Conservation (phyloP, 2,797 vertebrate genomes). For the Brotogeris chrysoptera region DNA sequence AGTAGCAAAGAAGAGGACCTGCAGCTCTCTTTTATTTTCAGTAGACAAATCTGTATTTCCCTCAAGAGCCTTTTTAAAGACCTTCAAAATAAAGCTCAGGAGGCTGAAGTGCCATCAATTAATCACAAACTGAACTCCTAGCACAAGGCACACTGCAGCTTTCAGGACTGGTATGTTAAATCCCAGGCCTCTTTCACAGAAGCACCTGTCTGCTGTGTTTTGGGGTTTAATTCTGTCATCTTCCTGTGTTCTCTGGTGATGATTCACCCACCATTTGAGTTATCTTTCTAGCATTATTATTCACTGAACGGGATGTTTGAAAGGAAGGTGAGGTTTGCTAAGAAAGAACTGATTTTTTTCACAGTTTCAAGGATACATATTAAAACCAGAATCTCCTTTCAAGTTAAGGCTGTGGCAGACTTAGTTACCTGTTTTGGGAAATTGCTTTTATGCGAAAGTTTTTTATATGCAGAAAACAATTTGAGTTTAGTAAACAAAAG, state of each 20-base stretch:
- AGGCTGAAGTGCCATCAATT: constrained; percentile 18
- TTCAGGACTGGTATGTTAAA: neutral
- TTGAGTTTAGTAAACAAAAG: neutral
- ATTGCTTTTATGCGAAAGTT: neutral
- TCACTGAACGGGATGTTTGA: neutral
- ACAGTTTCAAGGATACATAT: neutral
- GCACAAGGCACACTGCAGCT: fast-evolving
- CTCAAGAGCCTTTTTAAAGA: constrained; percentile 28
- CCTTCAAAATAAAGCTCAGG: neutral
- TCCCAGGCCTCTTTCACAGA: neutral
- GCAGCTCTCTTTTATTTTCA: constrained; percentile 4
- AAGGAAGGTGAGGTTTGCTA: neutral
- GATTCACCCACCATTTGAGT: neutral
- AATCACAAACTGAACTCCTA: neutral
- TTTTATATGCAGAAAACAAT: neutral
- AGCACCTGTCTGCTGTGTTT: neutral
- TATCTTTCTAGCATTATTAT: neutral
- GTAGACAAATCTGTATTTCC: neutral
- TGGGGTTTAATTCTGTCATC: neutral
- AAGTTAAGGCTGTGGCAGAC: neutral
- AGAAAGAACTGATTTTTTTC: neutral
- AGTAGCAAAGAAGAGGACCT: neutral
- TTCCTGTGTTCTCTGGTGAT: neutral
- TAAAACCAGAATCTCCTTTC: neutral
- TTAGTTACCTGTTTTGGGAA: neutral